Evolutionary conservation across 2,113 vertebrate genomes (phyloP).

Genomic region (Perca schrenkii): DNA sequence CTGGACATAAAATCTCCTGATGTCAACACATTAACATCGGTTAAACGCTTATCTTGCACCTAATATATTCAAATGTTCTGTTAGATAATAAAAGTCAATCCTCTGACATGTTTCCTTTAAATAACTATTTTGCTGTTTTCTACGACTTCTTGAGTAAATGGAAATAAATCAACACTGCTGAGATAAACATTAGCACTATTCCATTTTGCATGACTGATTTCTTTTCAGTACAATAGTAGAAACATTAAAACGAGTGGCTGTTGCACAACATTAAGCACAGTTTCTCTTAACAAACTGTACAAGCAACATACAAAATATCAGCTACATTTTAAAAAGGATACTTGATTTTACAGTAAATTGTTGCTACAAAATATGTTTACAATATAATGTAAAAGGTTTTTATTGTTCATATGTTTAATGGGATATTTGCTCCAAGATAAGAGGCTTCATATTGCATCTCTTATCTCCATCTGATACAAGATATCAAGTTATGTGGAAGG

Average conservation of each 20-base stretch:
- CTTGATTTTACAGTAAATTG: neutral
- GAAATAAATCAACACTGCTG: neutral
- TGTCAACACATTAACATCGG: conserved; percentile 14
- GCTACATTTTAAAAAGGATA: neutral
- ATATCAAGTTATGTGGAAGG: conserved; percentile 34
- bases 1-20: conserved; percentile 7
- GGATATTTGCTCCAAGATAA: conserved; percentile 36
- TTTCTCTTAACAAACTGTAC: neutral
- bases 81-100: neutral
- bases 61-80: neutral
- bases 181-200: neutral
- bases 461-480: conserved; percentile 42
- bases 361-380: neutral
- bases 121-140: neutral
- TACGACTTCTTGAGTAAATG: neutral
- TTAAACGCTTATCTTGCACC: neutral
- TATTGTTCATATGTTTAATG: conserved; percentile 7
- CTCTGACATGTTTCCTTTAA: neutral
- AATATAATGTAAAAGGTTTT: neutral
- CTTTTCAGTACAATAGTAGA: neutral
- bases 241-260: neutral
- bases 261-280: neutral
- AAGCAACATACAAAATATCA: neutral
- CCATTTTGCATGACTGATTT: neutral
- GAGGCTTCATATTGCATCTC: conserved; percentile 9